These are phyloP conservation scores for Bacillus rossius DNA, from an alignment of 1,140 invertebrate genomes.

Conservation along the genomic window DNA sequence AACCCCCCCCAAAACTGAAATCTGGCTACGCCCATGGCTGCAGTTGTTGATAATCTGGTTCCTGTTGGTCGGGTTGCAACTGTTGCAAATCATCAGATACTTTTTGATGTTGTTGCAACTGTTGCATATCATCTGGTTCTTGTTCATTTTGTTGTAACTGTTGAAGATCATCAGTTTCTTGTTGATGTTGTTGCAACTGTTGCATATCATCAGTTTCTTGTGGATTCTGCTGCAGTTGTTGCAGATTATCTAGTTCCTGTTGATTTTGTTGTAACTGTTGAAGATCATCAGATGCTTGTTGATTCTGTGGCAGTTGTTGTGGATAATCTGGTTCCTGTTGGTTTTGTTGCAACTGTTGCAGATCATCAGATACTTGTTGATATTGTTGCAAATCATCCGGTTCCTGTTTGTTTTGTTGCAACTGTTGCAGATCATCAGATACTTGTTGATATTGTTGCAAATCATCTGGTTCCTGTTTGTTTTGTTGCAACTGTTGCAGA, in stretches of 20 bases:
- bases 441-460: not conserved
- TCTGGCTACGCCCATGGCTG: not conserved
- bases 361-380: not conserved
- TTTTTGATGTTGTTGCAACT: constrained; percentile 2
- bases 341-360: not conserved
- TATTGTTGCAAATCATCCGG: no score
- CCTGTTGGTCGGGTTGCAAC: not conserved
- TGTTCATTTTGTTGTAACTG: no score
- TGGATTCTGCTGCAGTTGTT: no score
- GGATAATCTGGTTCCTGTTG: not conserved
- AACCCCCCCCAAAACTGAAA: no score
- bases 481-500: no score
- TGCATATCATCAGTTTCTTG: no score
- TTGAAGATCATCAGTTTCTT: no score
- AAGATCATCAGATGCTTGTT: not conserved
- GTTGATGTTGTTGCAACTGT: no score
- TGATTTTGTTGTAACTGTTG: not conserved
- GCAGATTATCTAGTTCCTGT: no score
- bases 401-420: no score
- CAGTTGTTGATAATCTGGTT: not conserved
- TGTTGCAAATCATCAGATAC: not conserved
- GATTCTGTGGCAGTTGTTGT: not conserved
- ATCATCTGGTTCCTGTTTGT: not conserved
- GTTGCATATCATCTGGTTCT: not conserved
- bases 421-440: no score